These are phyloP conservation scores for Dysmachus trigonus DNA, from an alignment of 2,888 invertebrate genomes.

Conservation along the genomic window DNA sequence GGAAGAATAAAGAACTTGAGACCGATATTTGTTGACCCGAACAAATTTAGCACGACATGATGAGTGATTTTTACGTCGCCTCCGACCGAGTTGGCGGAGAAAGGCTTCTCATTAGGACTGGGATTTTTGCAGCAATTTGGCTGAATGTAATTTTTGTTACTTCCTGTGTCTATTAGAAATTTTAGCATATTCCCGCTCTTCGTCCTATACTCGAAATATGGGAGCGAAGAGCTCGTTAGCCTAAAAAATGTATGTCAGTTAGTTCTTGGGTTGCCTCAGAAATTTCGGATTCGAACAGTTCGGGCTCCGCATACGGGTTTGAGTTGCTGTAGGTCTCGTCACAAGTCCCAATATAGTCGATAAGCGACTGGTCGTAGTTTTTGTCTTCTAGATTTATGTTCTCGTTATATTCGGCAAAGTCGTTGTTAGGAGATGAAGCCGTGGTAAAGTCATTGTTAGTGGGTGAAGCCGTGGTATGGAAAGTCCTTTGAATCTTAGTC, in stretches of 20 bases:
- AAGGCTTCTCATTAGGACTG: neutral
- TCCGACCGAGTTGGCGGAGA: neutral
- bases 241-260: constrained; percentile 40
- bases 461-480: neutral
- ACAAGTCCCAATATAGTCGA: neutral
- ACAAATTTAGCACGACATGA: neutral
- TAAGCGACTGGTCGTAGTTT: neutral
- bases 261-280: neutral
- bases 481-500: neutral
- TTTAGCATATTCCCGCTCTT: neutral
- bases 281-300: neutral
- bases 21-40: neutral
- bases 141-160: neutral
- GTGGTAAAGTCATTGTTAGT: too few species aligned
- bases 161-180: neutral
- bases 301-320: neutral
- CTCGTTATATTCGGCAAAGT: neutral
- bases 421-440: neutral
- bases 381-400: neutral
- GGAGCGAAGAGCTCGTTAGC: constrained; percentile 40
- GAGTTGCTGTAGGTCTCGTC: neutral
- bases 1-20: neutral
- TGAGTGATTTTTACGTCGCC: neutral
- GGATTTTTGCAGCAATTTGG: neutral
- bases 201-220: constrained; percentile 14